phyloP scores from a whole-genome alignment of 2,888 invertebrate species.

The Prosopocoilus inquinatus region DNA sequence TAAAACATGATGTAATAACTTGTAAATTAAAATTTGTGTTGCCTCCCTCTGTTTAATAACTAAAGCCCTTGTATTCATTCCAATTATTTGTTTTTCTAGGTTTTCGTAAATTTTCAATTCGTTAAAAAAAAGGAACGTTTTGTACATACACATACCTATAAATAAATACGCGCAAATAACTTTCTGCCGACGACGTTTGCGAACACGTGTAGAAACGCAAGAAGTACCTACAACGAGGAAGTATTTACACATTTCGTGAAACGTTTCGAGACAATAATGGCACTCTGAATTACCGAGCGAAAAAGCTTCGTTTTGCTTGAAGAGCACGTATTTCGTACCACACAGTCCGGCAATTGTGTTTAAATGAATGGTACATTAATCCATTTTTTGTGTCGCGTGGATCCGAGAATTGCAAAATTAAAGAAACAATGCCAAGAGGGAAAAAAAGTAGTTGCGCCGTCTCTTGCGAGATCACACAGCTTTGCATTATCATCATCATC shows the following conservation, averaged over 20 bases:
- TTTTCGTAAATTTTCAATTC: too few species aligned
- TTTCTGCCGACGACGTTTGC: conserved; percentile 5
- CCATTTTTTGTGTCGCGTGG: conserved; percentile 38
- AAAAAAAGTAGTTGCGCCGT: conserved; percentile 40
- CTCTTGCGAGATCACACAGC: conserved; percentile 30
- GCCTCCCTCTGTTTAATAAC: too few species aligned
- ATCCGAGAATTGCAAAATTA: conserved; percentile 45
- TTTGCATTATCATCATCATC: background rate
- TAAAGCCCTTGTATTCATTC: too few species aligned
- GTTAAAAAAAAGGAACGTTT: too few species aligned
- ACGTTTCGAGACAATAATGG: conserved; percentile 1
- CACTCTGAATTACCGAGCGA: background rate
- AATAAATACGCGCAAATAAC: background rate
- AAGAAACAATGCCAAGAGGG: conserved; percentile 40
- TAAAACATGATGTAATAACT: too few species aligned
- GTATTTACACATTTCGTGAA: conserved; percentile 7
- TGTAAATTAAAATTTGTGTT: too few species aligned
- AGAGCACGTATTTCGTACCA: conserved; percentile 26
- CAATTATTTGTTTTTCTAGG: too few species aligned
- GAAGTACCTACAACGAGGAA: background rate
- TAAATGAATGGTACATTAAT: conserved; percentile 48
- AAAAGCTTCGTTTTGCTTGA: conserved; percentile 6
- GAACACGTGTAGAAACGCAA: conserved; percentile 10
- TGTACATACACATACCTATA: too few species aligned
- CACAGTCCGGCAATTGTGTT: conserved; percentile 46